A percentile compares a stretch with the other conserved stretches of the same genome.
Conservation (phyloP, 2,113 vertebrate genomes). For the Proterorhinus semilunaris region DNA sequence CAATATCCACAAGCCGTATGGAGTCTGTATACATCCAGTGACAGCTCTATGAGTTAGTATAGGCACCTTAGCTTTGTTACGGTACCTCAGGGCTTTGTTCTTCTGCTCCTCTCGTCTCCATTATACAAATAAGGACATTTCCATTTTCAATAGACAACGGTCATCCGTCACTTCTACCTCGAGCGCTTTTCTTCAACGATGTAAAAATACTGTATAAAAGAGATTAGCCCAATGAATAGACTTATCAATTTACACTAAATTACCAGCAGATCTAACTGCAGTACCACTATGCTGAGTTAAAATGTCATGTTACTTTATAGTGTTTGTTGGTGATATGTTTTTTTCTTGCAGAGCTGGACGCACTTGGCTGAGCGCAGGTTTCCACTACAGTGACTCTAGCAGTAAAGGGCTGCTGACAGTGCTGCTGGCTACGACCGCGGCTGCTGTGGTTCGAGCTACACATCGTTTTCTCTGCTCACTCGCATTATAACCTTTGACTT, state of each 20-base stretch:
- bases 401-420: slow-evolving; percentile 28
- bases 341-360: slow-evolving; percentile 21
- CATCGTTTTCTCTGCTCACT: slow-evolving; percentile 5
- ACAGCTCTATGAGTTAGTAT: background rate
- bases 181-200: background rate
- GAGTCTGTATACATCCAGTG: background rate
- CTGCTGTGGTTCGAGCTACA: slow-evolving; percentile 1
- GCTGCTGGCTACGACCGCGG: slow-evolving; percentile 16
- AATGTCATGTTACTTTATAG: no score
- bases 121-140: slow-evolving; percentile 42
- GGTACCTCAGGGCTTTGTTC: background rate
- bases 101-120: slow-evolving; percentile 26
- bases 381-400: slow-evolving; percentile 37
- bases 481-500: slow-evolving; percentile 19
- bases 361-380: slow-evolving; percentile 35
- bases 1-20: background rate
- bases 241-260: no score
- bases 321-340: background rate
- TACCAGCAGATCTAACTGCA: no score
- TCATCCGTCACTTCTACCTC: slow-evolving; percentile 43
- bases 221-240: no score
- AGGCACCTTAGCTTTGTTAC: background rate
- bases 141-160: slow-evolving; percentile 34
- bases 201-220: slow-evolving; percentile 15
- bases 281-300: no score